Conservation (phyloP, 2,888 invertebrate genomes). For the Panopea generosa region DNA sequence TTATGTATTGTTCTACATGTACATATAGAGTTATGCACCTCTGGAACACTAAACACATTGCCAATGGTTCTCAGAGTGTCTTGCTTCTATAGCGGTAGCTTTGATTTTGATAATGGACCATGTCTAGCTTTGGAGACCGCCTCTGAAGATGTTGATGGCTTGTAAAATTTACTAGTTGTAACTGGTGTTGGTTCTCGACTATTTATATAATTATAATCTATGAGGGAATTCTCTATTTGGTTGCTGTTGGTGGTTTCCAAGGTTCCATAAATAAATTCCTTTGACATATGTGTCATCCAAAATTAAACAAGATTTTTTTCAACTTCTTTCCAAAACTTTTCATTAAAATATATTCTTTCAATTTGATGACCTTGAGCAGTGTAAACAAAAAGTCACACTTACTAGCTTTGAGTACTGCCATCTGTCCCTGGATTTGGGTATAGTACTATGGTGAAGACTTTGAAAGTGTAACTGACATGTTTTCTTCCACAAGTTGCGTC, state of each 20-base stretch:
- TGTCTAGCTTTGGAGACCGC: no score
- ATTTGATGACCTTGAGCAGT: constrained; percentile 7
- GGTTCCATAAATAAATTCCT: no score
- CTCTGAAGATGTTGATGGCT: no score
- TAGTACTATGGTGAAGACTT: not conserved
- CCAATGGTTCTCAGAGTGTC: no score
- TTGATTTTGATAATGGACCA: constrained; percentile 13
- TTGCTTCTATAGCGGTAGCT: constrained; percentile 6
- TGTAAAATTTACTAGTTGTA: no score
- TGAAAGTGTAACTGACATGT: not conserved
- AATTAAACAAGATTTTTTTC: constrained; percentile 15
- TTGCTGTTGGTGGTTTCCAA: no score
- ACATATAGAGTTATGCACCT: no score
- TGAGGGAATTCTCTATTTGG: no score
- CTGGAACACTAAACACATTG: no score
- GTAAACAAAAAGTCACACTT: constrained; percentile 28
- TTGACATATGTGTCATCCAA: constrained; percentile 4
- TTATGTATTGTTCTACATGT: no score
- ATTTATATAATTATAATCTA: no score
- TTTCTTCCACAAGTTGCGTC: constrained; percentile 8
- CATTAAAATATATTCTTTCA: constrained; percentile 9
- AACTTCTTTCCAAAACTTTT: constrained; percentile 10
- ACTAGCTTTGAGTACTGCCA: constrained; percentile 8
- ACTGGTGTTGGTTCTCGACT: no score
- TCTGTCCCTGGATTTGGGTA: constrained; percentile 25